Evolutionary conservation across 2,888 invertebrate genomes (phyloP).

Genomic region (Drosophila leonis): DNA sequence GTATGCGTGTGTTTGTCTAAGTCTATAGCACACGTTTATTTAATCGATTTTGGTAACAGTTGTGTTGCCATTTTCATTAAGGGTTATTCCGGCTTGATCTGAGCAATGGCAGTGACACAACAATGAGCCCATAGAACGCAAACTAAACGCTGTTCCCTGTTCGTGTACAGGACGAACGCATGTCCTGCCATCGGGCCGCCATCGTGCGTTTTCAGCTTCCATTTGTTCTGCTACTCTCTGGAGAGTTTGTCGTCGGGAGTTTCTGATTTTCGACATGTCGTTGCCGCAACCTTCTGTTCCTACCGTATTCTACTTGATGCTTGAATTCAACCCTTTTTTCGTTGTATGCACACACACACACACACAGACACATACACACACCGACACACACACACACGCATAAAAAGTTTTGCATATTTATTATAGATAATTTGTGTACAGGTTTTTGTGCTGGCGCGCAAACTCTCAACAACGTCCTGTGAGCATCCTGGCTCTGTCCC

Average conservation of each 20-base stretch:
- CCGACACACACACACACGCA: conserved; percentile 13
- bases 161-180: conserved; percentile 43
- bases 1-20: conserved; percentile 18
- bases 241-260: conserved; percentile 72
- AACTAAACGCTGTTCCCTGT: conserved; percentile 44
- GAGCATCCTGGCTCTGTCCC: conserved; percentile 52
- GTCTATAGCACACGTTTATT: conserved; percentile 63
- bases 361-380: conserved; percentile 13
- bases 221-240: conserved; percentile 68
- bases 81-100: conserved; percentile 79
- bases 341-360: conserved; percentile 14
- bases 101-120: conserved; percentile 50
- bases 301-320: conserved; percentile 33
- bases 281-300: conserved; percentile 33
- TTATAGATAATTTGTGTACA: conserved; percentile 82
- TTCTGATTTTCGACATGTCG: conserved; percentile 81
- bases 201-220: conserved; percentile 64
- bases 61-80: conserved; percentile 78
- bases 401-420: conserved; percentile 79
- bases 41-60: conserved; percentile 80
- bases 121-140: conserved; percentile 50
- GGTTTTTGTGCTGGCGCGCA: conserved; percentile 80
- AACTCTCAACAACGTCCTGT: conserved; percentile 77
- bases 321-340: conserved; percentile 63
- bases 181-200: conserved; percentile 39